phyloP scores from a whole-genome alignment of 2,113 vertebrate species.

The Perognathus longimembris region DNA sequence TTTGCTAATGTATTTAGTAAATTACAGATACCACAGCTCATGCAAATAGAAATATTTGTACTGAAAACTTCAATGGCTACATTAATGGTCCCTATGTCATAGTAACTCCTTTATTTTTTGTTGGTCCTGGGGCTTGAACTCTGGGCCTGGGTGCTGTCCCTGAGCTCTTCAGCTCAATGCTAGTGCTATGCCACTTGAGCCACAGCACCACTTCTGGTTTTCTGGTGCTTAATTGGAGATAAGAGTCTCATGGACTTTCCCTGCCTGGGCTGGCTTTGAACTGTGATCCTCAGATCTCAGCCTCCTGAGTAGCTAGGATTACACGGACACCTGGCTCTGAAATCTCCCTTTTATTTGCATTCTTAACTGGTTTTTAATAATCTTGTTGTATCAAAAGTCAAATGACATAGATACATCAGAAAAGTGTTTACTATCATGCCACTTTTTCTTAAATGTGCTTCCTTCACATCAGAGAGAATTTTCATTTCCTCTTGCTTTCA shows the following conservation, averaged over 20 bases:
- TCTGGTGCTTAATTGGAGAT: no score
- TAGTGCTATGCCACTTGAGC: no score
- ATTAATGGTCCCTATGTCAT: not conserved
- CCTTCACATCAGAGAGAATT: conserved; percentile 55
- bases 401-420: not conserved
- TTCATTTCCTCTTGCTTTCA: conserved; percentile 69
- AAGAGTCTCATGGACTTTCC: no score
- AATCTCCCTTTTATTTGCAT: conserved; percentile 50
- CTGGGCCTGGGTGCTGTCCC: no score
- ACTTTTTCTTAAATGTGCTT: conserved; percentile 49
- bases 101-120: not conserved
- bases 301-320: no score
- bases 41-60: not conserved
- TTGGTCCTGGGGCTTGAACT: not conserved
- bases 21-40: not conserved
- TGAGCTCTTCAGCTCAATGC: no score
- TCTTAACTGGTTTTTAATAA: conserved; percentile 62
- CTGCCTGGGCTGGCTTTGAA: no score
- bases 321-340: no score
- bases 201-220: no score
- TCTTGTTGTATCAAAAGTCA: not conserved
- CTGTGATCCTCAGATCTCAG: no score
- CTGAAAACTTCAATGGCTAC: not conserved
- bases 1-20: conserved; percentile 30
- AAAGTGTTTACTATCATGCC: conserved; percentile 15